phyloP scores from a whole-genome alignment of 1,140 invertebrate genomes.

The Archegozetes longisetosus region DNA sequence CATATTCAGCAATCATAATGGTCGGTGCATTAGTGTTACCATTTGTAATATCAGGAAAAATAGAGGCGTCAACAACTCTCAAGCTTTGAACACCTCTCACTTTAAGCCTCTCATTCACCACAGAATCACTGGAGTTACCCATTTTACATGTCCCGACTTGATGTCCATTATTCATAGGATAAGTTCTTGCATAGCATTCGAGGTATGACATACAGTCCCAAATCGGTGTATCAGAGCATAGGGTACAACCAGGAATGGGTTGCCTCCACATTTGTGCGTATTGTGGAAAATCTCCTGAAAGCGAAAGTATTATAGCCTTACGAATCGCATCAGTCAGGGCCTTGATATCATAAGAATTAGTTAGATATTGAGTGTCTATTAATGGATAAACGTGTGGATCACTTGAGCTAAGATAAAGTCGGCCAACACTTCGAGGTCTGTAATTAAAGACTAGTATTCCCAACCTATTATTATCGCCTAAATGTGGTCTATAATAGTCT shows the following conservation, averaged over 20 bases:
- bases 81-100: slow-evolving; percentile 19
- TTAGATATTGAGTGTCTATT: slow-evolving; percentile 62
- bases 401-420: slow-evolving; percentile 31
- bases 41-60: slow-evolving; percentile 17
- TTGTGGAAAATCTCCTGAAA: neutral
- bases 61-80: slow-evolving; percentile 21
- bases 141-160: slow-evolving; percentile 67
- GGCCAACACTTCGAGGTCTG: slow-evolving; percentile 51
- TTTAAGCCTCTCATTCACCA: slow-evolving; percentile 41
- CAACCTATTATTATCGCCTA: slow-evolving; percentile 5
- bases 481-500: neutral
- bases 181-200: slow-evolving; percentile 50
- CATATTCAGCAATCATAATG: slow-evolving; percentile 52
- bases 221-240: slow-evolving; percentile 43
- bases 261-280: neutral
- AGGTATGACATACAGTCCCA: slow-evolving; percentile 49
- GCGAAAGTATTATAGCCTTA: slow-evolving; percentile 12
- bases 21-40: slow-evolving; percentile 39
- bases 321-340: slow-evolving; percentile 17
- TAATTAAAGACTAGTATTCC: slow-evolving; percentile 42
- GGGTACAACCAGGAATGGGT: slow-evolving; percentile 44
- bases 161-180: slow-evolving; percentile 59
- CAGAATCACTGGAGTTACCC: slow-evolving; percentile 48
- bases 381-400: slow-evolving; percentile 56
- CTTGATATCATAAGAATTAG: slow-evolving; percentile 42